Evolutionary conservation across 1,140 invertebrate genomes (phyloP).

Genomic region (Bathynomus jamesi): DNA sequence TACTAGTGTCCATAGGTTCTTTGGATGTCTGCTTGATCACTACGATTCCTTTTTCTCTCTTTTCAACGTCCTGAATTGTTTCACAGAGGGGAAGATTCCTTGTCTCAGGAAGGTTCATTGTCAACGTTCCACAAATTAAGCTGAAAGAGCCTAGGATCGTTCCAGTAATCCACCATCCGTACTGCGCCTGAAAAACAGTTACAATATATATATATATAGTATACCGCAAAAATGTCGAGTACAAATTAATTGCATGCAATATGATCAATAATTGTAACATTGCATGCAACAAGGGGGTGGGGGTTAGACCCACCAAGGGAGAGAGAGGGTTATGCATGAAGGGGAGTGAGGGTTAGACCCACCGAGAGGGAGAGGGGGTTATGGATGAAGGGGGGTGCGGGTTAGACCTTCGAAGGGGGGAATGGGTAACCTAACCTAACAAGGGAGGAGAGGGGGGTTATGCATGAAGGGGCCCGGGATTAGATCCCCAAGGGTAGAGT

Average conservation of each 20-base stretch:
- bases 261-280: too few relatives aligned
- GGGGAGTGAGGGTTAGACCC: too few relatives aligned
- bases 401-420: not conserved
- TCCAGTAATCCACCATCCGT: constrained; percentile 14
- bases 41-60: not conserved
- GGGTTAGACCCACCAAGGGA: not conserved
- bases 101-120: constrained; percentile 7
- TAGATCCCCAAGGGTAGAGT: not conserved
- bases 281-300: too few relatives aligned
- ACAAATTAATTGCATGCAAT: too few relatives aligned
- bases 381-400: too few relatives aligned
- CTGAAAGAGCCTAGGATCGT: constrained; percentile 8
- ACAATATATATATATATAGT: not conserved
- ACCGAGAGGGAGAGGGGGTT: too few relatives aligned
- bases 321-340: not conserved
- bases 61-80: constrained; percentile 13
- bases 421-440: too few relatives aligned
- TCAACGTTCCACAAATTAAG: constrained; percentile 5
- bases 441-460: too few relatives aligned
- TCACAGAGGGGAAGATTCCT: constrained; percentile 11
- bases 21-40: too few relatives aligned
- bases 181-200: constrained; percentile 2
- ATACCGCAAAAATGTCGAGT: not conserved
- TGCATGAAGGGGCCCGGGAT: too few relatives aligned
- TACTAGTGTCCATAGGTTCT: too few relatives aligned